Conservation (phyloP, 2,797 vertebrate genomes). For the Poeciliopsis infans region DNA sequence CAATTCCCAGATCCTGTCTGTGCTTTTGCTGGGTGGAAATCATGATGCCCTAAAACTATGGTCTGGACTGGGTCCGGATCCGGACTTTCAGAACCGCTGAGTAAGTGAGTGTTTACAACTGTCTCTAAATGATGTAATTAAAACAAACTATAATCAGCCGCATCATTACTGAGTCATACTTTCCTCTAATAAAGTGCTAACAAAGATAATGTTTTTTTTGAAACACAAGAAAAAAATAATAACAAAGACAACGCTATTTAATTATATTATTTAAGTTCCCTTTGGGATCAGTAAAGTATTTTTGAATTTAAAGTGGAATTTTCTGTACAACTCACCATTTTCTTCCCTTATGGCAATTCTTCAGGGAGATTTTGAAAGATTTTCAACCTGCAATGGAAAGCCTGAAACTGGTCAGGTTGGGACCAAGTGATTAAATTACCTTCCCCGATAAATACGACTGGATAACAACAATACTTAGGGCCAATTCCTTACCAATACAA, state of each 20-base stretch:
- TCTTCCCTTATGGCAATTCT: not conserved
- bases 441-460: not conserved
- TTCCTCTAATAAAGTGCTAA: not conserved
- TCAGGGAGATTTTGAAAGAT: not conserved
- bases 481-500: not conserved
- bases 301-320: too few relatives aligned
- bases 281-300: too few relatives aligned
- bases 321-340: not conserved
- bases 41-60: constrained; percentile 24
- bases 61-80: not conserved
- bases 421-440: not conserved
- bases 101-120: not conserved
- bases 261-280: too few relatives aligned
- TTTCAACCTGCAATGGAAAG: not conserved
- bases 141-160: constrained; percentile 1
- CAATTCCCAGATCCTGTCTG: not conserved
- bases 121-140: not conserved
- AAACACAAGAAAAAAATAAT: not conserved
- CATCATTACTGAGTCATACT: not conserved
- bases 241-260: not conserved
- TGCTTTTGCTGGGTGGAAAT: constrained; percentile 11
- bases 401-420: not conserved
- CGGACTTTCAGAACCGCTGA: not conserved
- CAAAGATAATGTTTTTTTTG: not conserved
- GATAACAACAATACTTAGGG: not conserved